Base-by-base conservation (phyloP, 1,140 invertebrate species). In the Drosophila pallidifrons region DNA sequence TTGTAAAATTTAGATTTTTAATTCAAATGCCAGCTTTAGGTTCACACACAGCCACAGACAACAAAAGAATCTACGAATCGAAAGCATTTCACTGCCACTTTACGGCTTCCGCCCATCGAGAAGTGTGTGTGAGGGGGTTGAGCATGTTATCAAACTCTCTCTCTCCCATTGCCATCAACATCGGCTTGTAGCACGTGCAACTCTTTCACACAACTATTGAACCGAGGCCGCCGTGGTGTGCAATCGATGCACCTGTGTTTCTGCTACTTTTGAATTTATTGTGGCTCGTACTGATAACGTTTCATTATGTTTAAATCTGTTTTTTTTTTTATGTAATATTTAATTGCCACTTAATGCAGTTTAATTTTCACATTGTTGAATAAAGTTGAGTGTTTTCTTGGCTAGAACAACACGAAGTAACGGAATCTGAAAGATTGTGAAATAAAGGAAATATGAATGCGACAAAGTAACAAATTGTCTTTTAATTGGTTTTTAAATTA, bases 401-500 rank as follows among this genome's bases (percentile, higher is more conserved):
- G 77, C 54, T 73, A 71, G 60, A 64, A 52, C 46, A 60, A 55
- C 65, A 45, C 38, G 49, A 67, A 45, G 30, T 38, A 65, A 38
- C 2, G 54, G 32, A 32, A 63, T 70, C 54, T 70, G 66, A 83
- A 75, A 43, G 51, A 70, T 63, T 59, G 69, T 77, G 52, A 81
- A 88, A 88, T 88, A 88, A 88, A 88, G 59, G 46, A 77, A 54
- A 72, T 30, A 60, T 88, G 83, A 88, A 81, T 88, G 85, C 77
- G 77, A 78, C 65, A 81, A 68, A 38, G 51, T 74, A 73, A 30
- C 5, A 43, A 54, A 1, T 6, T 35, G 35, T 46, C 7, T 38
- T 78, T 65, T 65, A 35, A n/a, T 30, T 51, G 5, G 1, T 10
- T 5, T 46, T 8, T 45, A 15, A 25, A 55, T 5, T 25, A 47